Evolutionary conservation across 1,140 invertebrate genomes (phyloP), one percentile per base, ranked within the genome.

Genomic region (Drosophila nigromelanica): DNA sequence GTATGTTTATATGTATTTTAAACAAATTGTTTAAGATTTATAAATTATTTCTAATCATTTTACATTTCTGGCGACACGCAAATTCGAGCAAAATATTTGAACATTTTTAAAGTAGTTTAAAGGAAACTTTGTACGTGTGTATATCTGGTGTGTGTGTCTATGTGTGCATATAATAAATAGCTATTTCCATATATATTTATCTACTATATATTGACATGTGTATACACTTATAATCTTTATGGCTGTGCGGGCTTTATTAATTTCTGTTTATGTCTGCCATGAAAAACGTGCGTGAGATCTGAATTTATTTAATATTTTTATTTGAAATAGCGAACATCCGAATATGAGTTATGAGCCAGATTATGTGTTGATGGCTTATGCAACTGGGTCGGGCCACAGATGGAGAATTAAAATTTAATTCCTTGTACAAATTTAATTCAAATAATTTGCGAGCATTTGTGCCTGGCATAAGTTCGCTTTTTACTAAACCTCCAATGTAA

Each of bases 1-100:
- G 33, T 37, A 18, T 33, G 30, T 43, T 24, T 58, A 33, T 58
- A 18, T 21, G 37, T 4, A 48, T 48, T 52, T 11, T 18, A 35
- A 58, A 76, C 75, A 86, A 86, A 82, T 87, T 87, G 82, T 87
- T 86, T 70, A 86, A 82, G 82, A 82, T 86, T 82, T 86, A 76
- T 76, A 82, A 78, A 85, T 87, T 80, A 86, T 86, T 80, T 87
- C 74, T 67, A 76, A 87, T 66, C 74, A 78, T 87, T 86, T 86
- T 78, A 81, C 71, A 78, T 81, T 77, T 73, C 69, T 63, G 60
- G 81, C 73, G 73, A 85, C 77, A 80, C 54, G 50, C 60, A 58
- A 74, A 73, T 74, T 77, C 78, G 61, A 72, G 64, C 76, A 80
- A 80, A 85, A 78, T 61, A 86, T 78, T 86, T 80, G 35, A 67